A percentile compares a stretch with the other conserved stretches of the same genome.
Conservation (phyloP, 2,797 vertebrate species). For the Meda fulgida region DNA sequence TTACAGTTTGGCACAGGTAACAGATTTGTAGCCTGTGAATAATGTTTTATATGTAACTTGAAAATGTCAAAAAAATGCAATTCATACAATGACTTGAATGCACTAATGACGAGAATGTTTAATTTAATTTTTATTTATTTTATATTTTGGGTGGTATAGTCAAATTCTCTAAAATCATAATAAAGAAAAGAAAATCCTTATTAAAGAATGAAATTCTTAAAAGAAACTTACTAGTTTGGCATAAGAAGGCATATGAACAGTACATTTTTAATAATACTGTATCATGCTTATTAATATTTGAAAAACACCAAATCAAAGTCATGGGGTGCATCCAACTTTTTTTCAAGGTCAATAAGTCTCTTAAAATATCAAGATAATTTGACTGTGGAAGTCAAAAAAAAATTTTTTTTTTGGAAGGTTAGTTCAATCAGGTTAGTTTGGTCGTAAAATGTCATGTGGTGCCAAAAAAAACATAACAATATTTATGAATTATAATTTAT, state of each 20-base stretch:
- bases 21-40: background rate
- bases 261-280: background rate
- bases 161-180: too few species aligned
- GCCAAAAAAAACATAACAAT: background rate
- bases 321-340: background rate
- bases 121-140: background rate
- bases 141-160: background rate
- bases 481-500: background rate
- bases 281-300: background rate
- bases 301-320: background rate
- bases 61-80: background rate
- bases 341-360: background rate
- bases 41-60: background rate
- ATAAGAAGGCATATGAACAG: background rate
- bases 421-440: background rate
- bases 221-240: background rate
- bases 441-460: background rate
- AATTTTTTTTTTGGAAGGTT: too few species aligned
- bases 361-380: background rate
- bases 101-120: background rate
- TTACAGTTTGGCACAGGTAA: background rate
- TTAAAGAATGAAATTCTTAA: background rate
- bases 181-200: background rate
- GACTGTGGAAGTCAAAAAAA: too few species aligned
- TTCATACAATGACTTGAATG: background rate